These are phyloP conservation scores for Zaprionus kolodkinae DNA, from an alignment of 1,140 invertebrate species.

Conservation along the genomic window DNA sequence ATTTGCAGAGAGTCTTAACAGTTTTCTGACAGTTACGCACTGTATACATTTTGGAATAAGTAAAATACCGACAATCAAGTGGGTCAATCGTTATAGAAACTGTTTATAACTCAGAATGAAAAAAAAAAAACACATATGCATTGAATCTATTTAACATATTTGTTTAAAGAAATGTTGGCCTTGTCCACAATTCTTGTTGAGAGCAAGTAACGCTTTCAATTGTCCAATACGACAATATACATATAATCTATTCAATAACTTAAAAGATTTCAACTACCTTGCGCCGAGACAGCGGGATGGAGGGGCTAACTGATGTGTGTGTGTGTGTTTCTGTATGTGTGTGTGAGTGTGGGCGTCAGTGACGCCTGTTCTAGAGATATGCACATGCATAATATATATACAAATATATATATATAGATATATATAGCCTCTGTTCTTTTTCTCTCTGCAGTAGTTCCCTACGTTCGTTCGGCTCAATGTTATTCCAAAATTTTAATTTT, in stretches of 20 bases:
- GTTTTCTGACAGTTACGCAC: background rate
- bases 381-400: constrained; percentile 27
- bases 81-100: constrained; percentile 30
- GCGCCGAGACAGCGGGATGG: constrained; percentile 12
- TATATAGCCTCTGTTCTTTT: constrained; percentile 18
- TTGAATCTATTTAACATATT: constrained; percentile 35
- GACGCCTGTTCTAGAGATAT: constrained; percentile 9
- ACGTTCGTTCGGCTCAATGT: constrained; percentile 20
- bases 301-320: constrained; percentile 1
- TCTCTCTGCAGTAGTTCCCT: constrained; percentile 2
- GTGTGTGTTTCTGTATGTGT: background rate
- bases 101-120: too few relatives aligned
- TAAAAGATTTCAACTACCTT: constrained; percentile 20
- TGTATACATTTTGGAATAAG: constrained; percentile 15
- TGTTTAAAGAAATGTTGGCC: constrained; percentile 47
- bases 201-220: background rate
- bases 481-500: constrained; percentile 39
- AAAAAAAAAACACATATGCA: constrained; percentile 30
- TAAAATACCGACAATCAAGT: constrained; percentile 18
- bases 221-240: background rate
- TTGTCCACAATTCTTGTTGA: constrained; percentile 12
- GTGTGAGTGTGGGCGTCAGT: background rate
- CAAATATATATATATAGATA: too few relatives aligned
- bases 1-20: background rate
- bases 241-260: constrained; percentile 25